Conservation (phyloP, 2,888 invertebrate species). For the Neoitamus cyanurus region DNA sequence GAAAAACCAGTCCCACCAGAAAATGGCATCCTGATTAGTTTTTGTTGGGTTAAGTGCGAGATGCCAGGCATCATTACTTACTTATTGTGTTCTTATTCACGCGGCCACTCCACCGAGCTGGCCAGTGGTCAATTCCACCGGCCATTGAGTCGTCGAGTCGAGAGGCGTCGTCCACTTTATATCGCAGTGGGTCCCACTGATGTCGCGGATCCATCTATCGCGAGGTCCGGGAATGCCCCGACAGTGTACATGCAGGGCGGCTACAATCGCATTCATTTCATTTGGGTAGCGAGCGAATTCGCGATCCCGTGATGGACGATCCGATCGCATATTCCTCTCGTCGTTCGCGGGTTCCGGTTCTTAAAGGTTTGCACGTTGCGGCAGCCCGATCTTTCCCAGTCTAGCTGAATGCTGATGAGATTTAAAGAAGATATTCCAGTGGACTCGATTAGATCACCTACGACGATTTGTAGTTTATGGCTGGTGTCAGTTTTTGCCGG, state of each 20-base stretch:
- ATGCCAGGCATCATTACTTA: constrained; percentile 52
- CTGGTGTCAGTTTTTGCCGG: constrained; percentile 50
- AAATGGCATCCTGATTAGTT: constrained; percentile 53
- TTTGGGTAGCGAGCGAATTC: constrained; percentile 25
- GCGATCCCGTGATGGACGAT: constrained; percentile 3
- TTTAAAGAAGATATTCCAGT: constrained; percentile 42
- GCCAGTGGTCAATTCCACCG: constrained; percentile 23
- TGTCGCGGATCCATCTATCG: not conserved
- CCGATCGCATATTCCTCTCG: constrained; percentile 22
- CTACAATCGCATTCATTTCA: constrained; percentile 22
- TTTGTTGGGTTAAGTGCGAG: constrained; percentile 52
- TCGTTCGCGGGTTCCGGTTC: constrained; percentile 38
- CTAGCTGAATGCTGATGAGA: constrained; percentile 41
- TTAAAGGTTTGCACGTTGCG: not conserved
- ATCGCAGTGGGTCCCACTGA: not conserved
- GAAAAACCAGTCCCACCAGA: constrained; percentile 51
- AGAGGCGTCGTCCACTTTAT: constrained; percentile 31
- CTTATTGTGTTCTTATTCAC: constrained; percentile 45
- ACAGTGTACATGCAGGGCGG: not conserved
- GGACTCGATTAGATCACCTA: constrained; percentile 48
- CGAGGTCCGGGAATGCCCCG: not conserved
- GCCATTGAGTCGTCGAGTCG: constrained; percentile 30
- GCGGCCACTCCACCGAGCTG: not conserved
- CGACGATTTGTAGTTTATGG: constrained; percentile 53
- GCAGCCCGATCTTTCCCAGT: not conserved